Base-by-base conservation (phyloP, 2,888 invertebrate species). In the Drosophila borborema region DNA sequence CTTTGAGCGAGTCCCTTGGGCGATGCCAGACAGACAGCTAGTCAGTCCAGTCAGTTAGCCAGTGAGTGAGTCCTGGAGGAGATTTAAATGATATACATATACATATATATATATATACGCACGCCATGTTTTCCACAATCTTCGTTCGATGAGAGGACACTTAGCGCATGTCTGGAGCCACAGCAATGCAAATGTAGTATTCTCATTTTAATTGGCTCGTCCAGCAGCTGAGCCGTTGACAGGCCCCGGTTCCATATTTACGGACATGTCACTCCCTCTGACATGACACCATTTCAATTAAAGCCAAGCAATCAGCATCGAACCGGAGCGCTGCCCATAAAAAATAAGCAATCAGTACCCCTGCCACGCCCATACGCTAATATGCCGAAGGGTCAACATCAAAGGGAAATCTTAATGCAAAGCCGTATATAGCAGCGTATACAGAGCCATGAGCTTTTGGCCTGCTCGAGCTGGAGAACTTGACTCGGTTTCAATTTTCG, bases 191-290 rank as follows among this genome's bases (percentile, higher is more conserved):
- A 63, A 55, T 66, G 67, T 56, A 54, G 51, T 60, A 68, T 74
- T 64, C 64, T 62, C 72, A 68, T 79, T 81, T 81, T 80, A 81
- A 80, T 80, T 80, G 82, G 79, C 82, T 66, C 31, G 69, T 49
- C 51, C 51, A 51, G 38, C 36, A 31, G 31, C 51, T 31, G 16
- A 4, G 28, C 4, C 59, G 43, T 40, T 43, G 55, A 40, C 55
- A 60, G 60, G 45, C 40, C 16, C 49, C 12, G 23, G 14, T 8
- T 7, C 23, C 46, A 36, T 28, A 46, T 62, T 56, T 34, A 10
- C n/a, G 28, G 9, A 12, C 64, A 48, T 62, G 49, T 56, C 49
- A 0, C 41, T 38, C 5, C 18, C 38, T 3, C 55, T 6, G 38
- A 51, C 55, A 64, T 67, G 74, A 45, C 74, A 36, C 63, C 64